These are phyloP conservation scores for Tychaedon coryphoeus DNA, from an alignment of 2,113 vertebrate species.

Conservation along the genomic window DNA sequence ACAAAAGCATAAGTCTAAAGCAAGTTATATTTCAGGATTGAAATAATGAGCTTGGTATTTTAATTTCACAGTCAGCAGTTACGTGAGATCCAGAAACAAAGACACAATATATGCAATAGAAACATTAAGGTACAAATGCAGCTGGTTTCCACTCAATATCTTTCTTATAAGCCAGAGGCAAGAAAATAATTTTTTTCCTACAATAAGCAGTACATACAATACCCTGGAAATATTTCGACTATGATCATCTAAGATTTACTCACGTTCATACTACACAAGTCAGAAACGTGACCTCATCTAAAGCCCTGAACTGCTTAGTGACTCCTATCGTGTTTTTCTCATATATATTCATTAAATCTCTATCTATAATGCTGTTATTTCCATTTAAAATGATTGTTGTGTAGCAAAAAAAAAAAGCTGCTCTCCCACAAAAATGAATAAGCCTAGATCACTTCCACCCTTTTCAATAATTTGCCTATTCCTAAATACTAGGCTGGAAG, in stretches of 20 bases:
- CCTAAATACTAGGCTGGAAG: slow-evolving; percentile 3
- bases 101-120: not conserved
- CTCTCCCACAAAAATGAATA: slow-evolving; percentile 39
- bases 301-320: not conserved
- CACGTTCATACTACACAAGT: slow-evolving; percentile 1
- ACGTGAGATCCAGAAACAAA: slow-evolving; percentile 44
- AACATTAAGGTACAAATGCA: not conserved
- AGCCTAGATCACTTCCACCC: slow-evolving; percentile 10
- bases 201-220: not conserved
- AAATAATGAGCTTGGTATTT: slow-evolving; percentile 51
- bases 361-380: not conserved
- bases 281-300: slow-evolving; percentile 39
- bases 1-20: slow-evolving; percentile 61
- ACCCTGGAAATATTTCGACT: not conserved
- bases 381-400: not conserved
- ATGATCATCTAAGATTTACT: slow-evolving; percentile 10
- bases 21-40: slow-evolving; percentile 2
- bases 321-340: slow-evolving; percentile 47
- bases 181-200: not conserved
- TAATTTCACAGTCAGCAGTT: slow-evolving; percentile 33
- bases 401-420: not conserved
- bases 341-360: slow-evolving; percentile 61
- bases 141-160: not conserved
- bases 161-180: not conserved
- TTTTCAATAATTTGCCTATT: slow-evolving; percentile 27